phyloP scores from a whole-genome alignment of 2,797 vertebrate species.

The Mormyrus proboscirostris region DNA sequence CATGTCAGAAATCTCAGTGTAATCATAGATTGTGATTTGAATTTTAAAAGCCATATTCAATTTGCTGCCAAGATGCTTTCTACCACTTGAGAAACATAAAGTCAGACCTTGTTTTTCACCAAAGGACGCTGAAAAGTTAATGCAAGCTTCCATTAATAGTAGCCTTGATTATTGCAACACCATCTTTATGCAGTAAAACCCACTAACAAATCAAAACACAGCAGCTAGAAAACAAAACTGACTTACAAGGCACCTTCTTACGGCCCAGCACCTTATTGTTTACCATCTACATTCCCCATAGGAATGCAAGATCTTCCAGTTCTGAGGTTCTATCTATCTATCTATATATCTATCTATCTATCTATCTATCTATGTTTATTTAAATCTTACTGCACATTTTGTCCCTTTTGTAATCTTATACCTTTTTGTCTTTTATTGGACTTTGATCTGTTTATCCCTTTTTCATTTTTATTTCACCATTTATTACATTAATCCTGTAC shows the following conservation, averaged over 20 bases:
- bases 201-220: not conserved
- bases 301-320: not conserved
- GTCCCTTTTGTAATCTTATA: not conserved
- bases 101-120: not conserved
- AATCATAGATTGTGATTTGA: not conserved
- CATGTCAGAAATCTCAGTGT: not conserved
- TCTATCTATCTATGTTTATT: not conserved
- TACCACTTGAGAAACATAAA: not conserved
- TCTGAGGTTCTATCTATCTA: not conserved
- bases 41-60: slow-evolving; percentile 5
- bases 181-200: not conserved
- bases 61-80: not conserved
- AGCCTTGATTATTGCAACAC: not conserved
- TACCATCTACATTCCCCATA: not conserved
- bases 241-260: not conserved
- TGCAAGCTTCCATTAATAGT: not conserved
- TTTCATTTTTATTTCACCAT: not conserved
- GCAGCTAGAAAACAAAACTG: not conserved
- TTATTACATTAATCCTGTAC: not conserved
- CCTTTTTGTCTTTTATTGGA: not conserved
- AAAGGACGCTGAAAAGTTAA: slow-evolving; percentile 6
- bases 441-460: not conserved
- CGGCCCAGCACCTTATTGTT: not conserved
- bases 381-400: not conserved
- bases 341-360: too few species aligned